Conservation (phyloP, 2,113 vertebrate species). For the Psettodes erumei region DNA sequence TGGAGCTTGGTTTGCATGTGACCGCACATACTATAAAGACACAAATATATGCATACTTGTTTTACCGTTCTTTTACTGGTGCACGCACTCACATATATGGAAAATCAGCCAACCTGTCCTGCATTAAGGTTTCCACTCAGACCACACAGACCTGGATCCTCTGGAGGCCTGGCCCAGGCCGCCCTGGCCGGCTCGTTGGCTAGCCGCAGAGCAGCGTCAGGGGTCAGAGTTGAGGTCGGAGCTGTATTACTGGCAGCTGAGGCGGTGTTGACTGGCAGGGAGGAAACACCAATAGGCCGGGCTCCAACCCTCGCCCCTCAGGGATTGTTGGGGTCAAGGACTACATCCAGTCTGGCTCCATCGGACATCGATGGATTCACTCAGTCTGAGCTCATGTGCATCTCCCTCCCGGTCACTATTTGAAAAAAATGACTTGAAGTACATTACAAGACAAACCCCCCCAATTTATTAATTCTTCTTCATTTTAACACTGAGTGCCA, state of each 20-base stretch:
- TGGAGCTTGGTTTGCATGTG: slow-evolving; percentile 30
- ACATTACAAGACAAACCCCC: neutral
- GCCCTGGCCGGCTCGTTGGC: slow-evolving; percentile 6
- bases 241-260: slow-evolving; percentile 64
- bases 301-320: slow-evolving; percentile 33
- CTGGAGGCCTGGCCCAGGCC: slow-evolving; percentile 31
- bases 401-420: neutral
- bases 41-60: slow-evolving; percentile 34
- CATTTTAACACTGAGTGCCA: neutral
- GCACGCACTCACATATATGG: neutral
- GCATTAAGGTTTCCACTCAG: slow-evolving; percentile 39
- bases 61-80: slow-evolving; percentile 41
- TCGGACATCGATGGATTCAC: slow-evolving; percentile 52
- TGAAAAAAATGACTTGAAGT: neutral
- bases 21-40: slow-evolving; percentile 36
- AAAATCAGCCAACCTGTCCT: slow-evolving; percentile 16
- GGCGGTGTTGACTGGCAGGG: slow-evolving; percentile 55
- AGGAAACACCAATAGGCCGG: slow-evolving; percentile 54
- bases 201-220: neutral
- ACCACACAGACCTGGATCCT: slow-evolving; percentile 55
- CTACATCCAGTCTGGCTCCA: slow-evolving; percentile 69
- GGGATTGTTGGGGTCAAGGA: slow-evolving; percentile 60
- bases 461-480: neutral
- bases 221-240: slow-evolving; percentile 55
- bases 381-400: neutral